Conservation (phyloP, 2,113 vertebrate genomes). For the Micronycteris hirsuta region DNA sequence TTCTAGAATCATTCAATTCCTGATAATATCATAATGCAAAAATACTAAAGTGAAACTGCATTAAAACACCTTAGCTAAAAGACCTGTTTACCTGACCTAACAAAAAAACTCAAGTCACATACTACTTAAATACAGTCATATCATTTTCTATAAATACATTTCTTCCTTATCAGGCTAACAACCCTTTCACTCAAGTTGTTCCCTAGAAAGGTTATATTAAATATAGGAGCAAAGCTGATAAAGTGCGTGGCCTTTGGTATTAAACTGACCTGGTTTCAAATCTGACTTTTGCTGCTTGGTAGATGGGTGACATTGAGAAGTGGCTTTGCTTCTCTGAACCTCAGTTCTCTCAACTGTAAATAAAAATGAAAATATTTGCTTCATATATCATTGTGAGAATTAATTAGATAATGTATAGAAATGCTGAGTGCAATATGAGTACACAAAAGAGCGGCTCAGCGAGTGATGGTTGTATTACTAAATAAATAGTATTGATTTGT, state of each 20-base stretch:
- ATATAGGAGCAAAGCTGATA: not conserved
- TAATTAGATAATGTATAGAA: not conserved
- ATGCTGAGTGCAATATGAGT: not conserved
- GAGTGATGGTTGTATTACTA: not conserved
- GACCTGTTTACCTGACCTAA: not conserved
- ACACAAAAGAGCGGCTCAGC: not conserved
- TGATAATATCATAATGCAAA: not conserved
- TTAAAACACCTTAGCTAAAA: not conserved
- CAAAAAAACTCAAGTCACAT: not conserved
- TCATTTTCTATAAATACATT: not conserved
- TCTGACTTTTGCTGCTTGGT: not conserved
- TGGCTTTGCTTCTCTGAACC: not conserved
- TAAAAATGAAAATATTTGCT: not conserved
- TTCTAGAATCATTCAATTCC: not conserved
- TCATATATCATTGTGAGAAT: not conserved
- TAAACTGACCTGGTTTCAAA: not conserved
- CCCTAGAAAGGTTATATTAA: not conserved
- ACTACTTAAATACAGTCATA: not conserved
- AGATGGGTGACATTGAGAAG: not conserved
- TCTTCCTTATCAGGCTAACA: not conserved
- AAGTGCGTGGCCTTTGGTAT: not conserved
- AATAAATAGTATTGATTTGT: not conserved
- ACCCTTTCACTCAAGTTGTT: not conserved
- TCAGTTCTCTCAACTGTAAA: not conserved
- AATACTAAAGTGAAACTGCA: not conserved